Percentiles rank a stretch among this genome's conserved stretches.
phyloP scores from a whole-genome alignment of 2,797 vertebrate species.

The Sebastes oblongus region DNA sequence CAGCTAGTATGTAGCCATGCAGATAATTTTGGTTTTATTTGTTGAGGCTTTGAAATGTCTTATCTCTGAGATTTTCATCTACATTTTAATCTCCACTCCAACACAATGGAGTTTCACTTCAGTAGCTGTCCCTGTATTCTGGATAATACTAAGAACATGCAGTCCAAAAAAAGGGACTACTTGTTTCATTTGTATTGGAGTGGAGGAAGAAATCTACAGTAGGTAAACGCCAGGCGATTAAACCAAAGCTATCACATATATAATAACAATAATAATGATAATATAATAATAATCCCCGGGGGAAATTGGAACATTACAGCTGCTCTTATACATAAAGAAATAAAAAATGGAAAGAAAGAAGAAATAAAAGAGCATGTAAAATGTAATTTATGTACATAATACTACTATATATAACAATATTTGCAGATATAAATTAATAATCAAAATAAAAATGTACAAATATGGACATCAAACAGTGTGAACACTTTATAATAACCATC shows the following conservation, averaged over 20 bases:
- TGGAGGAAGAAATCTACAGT: background rate
- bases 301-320: too few species aligned
- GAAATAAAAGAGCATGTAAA: too few species aligned
- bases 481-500: too few species aligned
- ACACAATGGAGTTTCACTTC: background rate
- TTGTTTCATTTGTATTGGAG: background rate
- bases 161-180: background rate
- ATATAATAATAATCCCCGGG: too few species aligned
- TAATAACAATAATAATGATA: too few species aligned
- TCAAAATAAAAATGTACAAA: too few species aligned
- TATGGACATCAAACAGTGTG: too few species aligned
- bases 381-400: too few species aligned
- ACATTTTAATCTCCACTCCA: background rate
- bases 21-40: background rate
- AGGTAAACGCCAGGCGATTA: background rate
- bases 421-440: too few species aligned
- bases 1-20: background rate
- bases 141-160: background rate
- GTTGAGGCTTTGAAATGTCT: background rate
- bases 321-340: too few species aligned
- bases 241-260: background rate
- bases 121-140: background rate
- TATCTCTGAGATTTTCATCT: background rate
- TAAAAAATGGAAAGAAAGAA: too few species aligned
- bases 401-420: too few species aligned